Evolutionary conservation across 1,140 invertebrate species (phyloP), one percentile per base, ranked within the genome.

Genomic region (Drosophila orosa): DNA sequence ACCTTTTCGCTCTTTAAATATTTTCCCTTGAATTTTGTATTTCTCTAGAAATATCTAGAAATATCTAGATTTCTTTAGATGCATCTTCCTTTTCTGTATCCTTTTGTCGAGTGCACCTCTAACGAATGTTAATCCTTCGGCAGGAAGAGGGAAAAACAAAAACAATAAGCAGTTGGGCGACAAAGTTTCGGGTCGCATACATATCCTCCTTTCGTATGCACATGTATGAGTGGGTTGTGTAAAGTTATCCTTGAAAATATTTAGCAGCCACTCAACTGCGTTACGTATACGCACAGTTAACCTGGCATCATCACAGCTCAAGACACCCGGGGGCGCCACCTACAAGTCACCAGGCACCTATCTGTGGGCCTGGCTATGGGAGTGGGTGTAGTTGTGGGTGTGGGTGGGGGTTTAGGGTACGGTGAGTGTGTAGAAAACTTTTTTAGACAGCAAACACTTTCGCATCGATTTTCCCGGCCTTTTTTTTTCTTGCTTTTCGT

Each of bases 181-280:
- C 80, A 87, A 87, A 60, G 76, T 85, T 87, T 87, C 47, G 83
- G 82, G 73, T 75, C 61, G 72, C 72, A 45, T 50, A 55, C 31
- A 48, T 33, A 72, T 65, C 60, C 25, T 25, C 15, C 19, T 44
- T 62, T 24, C 5, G 54, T 37, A 62, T 45, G 45, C 47, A 72
- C 63, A 71, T 71, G 56, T 74, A 59, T 78, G 75, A 83, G 78
- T 72, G 72, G 76, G 74, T 77, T 52, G 60, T 68, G 63, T 62
- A 68, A 65, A 73, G 82, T 79, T 87, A 89, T 83, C 80, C 80
- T 89, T 87, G 84, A 87, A 87, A 89, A 89, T 89, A 83, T 89
- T 87, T 83, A 89, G 72, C 79, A 89, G 76, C 56, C 79, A 83
- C 84, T 79, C 79, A 80, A 54, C 54, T 59, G 71, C 57, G 79